These are phyloP conservation scores for Lineus longissimus DNA, from an alignment of 1,140 invertebrate species.

Conservation along the genomic window DNA sequence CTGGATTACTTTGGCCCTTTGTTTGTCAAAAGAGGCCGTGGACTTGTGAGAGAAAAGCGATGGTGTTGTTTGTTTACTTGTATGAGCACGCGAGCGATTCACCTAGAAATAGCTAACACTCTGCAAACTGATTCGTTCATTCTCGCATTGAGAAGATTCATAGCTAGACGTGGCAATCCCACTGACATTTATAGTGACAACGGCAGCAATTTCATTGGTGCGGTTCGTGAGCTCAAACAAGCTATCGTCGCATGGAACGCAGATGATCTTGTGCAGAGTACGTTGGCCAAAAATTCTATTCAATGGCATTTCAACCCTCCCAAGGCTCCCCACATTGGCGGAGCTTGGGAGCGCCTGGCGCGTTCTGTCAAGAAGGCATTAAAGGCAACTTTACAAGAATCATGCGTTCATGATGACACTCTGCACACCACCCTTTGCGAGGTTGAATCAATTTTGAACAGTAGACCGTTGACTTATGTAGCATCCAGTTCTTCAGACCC, in stretches of 20 bases:
- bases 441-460: background rate
- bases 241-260: too few species aligned
- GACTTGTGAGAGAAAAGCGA: slow-evolving; percentile 7
- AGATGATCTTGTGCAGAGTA: too few species aligned
- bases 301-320: background rate
- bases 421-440: background rate
- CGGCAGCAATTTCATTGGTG: background rate
- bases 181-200: background rate
- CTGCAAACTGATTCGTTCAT: background rate
- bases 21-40: slow-evolving; percentile 5
- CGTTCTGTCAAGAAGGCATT: background rate
- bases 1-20: background rate
- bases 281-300: background rate
- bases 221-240: background rate
- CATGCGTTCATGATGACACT: background rate
- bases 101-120: background rate
- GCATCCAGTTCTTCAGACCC: too few species aligned
- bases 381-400: background rate
- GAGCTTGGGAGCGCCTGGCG: background rate
- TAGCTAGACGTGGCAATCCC: background rate
- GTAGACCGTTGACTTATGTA: background rate
- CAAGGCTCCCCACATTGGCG: background rate
- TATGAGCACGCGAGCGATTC: slow-evolving; percentile 1
- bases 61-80: slow-evolving; percentile 20
- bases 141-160: background rate